Conservation (phyloP, 2,888 invertebrate genomes). For the Erebia ligea region DNA sequence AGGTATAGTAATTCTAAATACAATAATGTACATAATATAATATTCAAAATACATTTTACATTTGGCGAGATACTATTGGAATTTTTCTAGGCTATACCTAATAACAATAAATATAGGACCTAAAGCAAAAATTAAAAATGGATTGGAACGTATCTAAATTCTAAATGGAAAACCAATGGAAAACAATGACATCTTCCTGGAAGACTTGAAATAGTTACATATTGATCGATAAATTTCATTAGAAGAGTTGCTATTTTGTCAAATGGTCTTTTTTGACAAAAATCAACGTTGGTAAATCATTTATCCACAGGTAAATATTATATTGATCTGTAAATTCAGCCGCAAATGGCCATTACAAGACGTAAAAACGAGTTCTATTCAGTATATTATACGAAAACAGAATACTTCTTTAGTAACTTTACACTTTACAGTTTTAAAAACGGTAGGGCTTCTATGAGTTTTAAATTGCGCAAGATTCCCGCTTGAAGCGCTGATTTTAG, state of each 20-base stretch:
- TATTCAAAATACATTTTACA: constrained; percentile 11
- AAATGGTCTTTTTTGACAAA: constrained; percentile 25
- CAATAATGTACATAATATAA: background rate
- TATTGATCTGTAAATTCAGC: too few relatives aligned
- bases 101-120: background rate
- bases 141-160: background rate
- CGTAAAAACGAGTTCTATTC: too few relatives aligned
- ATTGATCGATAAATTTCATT: constrained; percentile 3
- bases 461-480: too few relatives aligned
- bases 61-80: constrained; percentile 23
- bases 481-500: too few relatives aligned
- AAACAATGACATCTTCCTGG: constrained; percentile 49
- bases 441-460: too few relatives aligned
- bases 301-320: too few relatives aligned
- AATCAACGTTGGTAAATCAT: constrained; percentile 7
- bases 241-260: background rate
- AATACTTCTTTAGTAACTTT: too few relatives aligned
- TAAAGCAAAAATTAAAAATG: background rate
- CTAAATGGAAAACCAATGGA: constrained; percentile 38
- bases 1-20: background rate
- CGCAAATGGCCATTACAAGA: too few relatives aligned
- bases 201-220: constrained; percentile 50
- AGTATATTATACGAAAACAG: too few relatives aligned
- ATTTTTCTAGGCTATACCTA: constrained; percentile 11
- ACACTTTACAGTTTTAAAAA: too few relatives aligned